Base-by-base conservation (phyloP, 1,140 invertebrate genomes). In the Saccostrea glomerata region DNA sequence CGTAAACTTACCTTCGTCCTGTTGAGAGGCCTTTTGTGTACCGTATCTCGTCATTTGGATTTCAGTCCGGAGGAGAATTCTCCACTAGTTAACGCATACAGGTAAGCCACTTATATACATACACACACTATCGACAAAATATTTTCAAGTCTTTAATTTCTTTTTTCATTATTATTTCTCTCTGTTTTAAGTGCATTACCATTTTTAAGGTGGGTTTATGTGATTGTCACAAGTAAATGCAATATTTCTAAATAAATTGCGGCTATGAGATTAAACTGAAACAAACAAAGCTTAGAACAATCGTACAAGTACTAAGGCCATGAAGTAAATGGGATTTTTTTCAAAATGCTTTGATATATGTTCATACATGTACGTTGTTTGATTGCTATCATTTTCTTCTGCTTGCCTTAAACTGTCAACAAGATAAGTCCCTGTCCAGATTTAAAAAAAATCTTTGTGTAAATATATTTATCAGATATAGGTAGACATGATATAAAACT, bases 381-480 rank as follows among this genome's bases (percentile, higher is more conserved):
- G 47, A 47, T 47, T 47, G 47, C 47, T 47, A 47, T 47, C 47
- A 47, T 23, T 66, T 66, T 66, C 20, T 66, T 66, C 60, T 66
- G 60, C 20, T 66, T 17, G 23, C 7, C 60, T 23, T 66, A n/a
- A 66, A 66, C 60, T 20, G 20, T 20, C 60, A 66, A 47, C 47
- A 47, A 47, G 47, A 47, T 47, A 47, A 47, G 47, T 47, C 47
- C 6, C 47, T 47, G 47, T 20, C 60, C 60, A 9, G 17, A 66
- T 66, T 47, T n/a, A 20, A 77, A 30, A 77, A 73, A 77, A 30
- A 25, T 30, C 70, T 77, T 36, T 77, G 15, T 77, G 70, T 77
- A 77, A 77, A 77, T 77, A 77, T 12, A 25, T 30, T 9, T 47
- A 77, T 9, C 11, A 77, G 70, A 25, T 36, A 36, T 77, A 77